Percentiles rank a stretch among this genome's conserved stretches.
phyloP scores from a whole-genome alignment of 1,140 invertebrate genomes.

The Drosophila equinoxialis region DNA sequence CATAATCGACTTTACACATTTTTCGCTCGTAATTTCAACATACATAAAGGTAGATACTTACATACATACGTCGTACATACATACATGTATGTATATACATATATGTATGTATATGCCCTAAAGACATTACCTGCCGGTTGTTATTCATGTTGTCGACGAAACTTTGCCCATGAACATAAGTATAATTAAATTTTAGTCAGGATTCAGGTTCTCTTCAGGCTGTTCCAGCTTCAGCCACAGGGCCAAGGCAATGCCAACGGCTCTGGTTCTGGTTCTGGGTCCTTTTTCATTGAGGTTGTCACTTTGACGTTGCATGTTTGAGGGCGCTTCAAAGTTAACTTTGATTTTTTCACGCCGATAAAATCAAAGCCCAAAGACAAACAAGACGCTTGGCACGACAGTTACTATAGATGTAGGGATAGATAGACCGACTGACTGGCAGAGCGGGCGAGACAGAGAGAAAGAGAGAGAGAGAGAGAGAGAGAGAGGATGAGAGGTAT shows the following conservation, averaged over 20 bases:
- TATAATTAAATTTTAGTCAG: conserved; percentile 67
- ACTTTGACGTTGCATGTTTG: conserved; percentile 26
- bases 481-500: neutral
- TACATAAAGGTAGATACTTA: neutral
- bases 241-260: neutral
- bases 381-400: neutral
- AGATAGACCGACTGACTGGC: neutral
- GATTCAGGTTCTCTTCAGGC: neutral
- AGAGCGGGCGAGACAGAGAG: no score
- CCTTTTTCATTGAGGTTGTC: conserved; percentile 7
- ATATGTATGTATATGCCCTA: neutral
- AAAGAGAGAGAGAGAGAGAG: neutral
- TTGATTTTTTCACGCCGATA: conserved; percentile 50
- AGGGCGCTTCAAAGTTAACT: conserved; percentile 53
- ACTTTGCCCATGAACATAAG: conserved; percentile 51
- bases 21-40: neutral
- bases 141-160: conserved; percentile 26
- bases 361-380: conserved; percentile 58
- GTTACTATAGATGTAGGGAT: conserved; percentile 4
- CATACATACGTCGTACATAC: neutral
- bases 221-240: neutral
- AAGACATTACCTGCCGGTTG: conserved; percentile 5
- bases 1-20: neutral
- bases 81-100: neutral
- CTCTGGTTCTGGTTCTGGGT: neutral